A percentile compares a stretch with the other conserved stretches of the same genome.
Evolutionary conservation across 2,888 invertebrate genomes (phyloP).

Genomic region (Sepiola atlantica): DNA sequence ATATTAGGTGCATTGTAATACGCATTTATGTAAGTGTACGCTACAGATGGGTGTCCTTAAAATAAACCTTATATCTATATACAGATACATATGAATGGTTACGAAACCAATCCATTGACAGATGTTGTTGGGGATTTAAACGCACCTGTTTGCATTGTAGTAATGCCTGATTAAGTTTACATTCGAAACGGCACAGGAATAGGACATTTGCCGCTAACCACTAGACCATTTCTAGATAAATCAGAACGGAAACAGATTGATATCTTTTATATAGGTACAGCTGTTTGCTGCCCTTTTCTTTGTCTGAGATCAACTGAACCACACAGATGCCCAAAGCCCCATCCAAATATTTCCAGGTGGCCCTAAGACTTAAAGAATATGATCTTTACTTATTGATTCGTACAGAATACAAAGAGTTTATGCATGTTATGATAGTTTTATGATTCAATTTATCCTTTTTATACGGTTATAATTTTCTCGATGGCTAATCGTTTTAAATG

Average conservation of each 20-base stretch:
- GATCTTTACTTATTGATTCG: too few relatives aligned
- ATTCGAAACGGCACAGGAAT: background rate
- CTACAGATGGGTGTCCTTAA: too few relatives aligned
- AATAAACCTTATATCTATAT: background rate
- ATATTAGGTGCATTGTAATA: too few relatives aligned
- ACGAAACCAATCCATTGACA: background rate
- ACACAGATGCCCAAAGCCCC: background rate
- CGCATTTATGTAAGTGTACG: too few relatives aligned
- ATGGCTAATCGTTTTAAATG: too few relatives aligned
- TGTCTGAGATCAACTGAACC: background rate
- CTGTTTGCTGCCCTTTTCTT: background rate
- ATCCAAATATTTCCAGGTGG: background rate
- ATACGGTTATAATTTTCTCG: too few relatives aligned
- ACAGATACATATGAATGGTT: background rate
- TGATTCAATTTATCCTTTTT: too few relatives aligned
- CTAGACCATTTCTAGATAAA: background rate
- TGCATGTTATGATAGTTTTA: too few relatives aligned
- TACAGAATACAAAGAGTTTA: too few relatives aligned
- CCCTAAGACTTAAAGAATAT: background rate
- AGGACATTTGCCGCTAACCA: background rate
- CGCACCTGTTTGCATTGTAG: background rate
- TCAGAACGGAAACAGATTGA: background rate
- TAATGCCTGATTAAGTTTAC: background rate
- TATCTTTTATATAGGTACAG: background rate
- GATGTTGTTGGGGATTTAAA: background rate